These are phyloP conservation scores for Horisme vitalbata DNA, from an alignment of 2,888 invertebrate species.

Conservation along the genomic window DNA sequence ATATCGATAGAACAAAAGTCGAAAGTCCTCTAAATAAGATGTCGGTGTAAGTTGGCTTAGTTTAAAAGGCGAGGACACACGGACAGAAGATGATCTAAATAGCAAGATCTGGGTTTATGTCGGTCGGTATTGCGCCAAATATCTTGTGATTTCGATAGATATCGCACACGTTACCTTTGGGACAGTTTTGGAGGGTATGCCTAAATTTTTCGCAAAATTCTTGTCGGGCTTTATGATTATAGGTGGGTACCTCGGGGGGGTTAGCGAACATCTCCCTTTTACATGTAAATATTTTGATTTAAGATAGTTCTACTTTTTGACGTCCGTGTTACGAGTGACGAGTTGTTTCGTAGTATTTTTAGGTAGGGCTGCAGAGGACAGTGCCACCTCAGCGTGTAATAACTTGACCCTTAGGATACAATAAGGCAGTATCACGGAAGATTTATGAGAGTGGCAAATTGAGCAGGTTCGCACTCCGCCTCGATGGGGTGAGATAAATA, in stretches of 20 bases:
- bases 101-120: constrained; percentile 64
- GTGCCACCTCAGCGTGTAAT: constrained; percentile 9
- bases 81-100: constrained; percentile 72
- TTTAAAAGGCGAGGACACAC: constrained; percentile 45
- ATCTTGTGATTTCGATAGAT: constrained; percentile 40
- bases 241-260: constrained; percentile 16
- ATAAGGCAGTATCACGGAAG: constrained; percentile 19
- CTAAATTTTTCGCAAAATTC: constrained; percentile 18
- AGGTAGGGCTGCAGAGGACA: background rate
- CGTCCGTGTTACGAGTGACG: too few relatives aligned
- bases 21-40: constrained; percentile 11
- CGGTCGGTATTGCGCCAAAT: constrained; percentile 53
- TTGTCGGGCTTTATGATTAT: constrained; percentile 21
- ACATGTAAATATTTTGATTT: too few relatives aligned
- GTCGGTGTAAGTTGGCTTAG: constrained; percentile 31
- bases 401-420: constrained; percentile 23
- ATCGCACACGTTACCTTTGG: constrained; percentile 26
- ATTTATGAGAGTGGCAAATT: constrained; percentile 18
- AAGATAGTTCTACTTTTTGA: too few relatives aligned
- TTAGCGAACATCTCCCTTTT: too few relatives aligned
- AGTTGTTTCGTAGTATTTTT: too few relatives aligned
- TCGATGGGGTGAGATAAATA: constrained; percentile 52
- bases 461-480: constrained; percentile 33
- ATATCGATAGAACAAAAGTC: constrained; percentile 24
- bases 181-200: constrained; percentile 24